Evolutionary conservation across 1,140 invertebrate genomes (phyloP), one percentile per base, ranked within the genome.

Genomic region (Pentalonia nigronervosa): DNA sequence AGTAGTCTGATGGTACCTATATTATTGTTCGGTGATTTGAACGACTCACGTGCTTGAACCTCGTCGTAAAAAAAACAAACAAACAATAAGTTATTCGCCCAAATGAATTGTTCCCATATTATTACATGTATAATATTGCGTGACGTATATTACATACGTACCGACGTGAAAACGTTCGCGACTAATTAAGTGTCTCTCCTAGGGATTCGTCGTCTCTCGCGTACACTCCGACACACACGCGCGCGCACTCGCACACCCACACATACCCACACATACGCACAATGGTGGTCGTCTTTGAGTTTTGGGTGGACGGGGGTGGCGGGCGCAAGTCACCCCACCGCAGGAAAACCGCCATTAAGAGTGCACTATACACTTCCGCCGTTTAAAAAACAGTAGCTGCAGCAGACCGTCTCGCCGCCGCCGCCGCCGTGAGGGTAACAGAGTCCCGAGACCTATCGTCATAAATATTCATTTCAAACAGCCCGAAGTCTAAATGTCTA

Each of bases 401-500:
- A 56, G 21, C 88, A 89, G 88, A 89, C 88, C 87, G 48, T 56
- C 60, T 34, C 50, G 88, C 88, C 14, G 21, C 8, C 50, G 88
- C 88, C 14, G 21, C 8, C 30, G 34, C 41, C 41, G 41, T 41
- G 41, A 41, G 41, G 48, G 17, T 14, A 48, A n/a, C 47, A n/a
- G 87, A 48, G 87, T 47, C 87, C 8, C 48, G 30, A 30, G 60
- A 30, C 60, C 60, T 67, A 41, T 41, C 41, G 41, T n/a, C 87
- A 53, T 89, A 89, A 89, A 89, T 89, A 89, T 89, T 89, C 87
- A 89, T 53, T 76, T 76, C 60, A 89, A 89, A 34, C n/a, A 53
- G n/a, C n/a, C n/a, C 30, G 86, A 88, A 41, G 41, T 41, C 41
- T 41, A 41, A 41, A 41, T 41, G 41, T 41, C 41, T 41, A 41